Evolutionary conservation across 1,140 invertebrate genomes (phyloP), one percentile per base, ranked within the genome.

Genomic region (Triops longicaudatus): DNA sequence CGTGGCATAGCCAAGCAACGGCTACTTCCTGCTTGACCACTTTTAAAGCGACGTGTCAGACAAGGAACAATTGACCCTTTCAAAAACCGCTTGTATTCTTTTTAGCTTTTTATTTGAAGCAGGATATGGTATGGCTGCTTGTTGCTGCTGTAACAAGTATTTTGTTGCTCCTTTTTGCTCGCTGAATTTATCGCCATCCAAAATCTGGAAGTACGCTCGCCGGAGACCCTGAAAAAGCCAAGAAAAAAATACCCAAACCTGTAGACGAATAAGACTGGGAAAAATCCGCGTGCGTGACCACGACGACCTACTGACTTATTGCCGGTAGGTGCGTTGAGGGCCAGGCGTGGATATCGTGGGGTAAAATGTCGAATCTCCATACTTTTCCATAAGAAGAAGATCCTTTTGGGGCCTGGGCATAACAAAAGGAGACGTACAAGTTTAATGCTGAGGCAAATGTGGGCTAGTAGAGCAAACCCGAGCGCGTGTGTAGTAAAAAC

Each of bases 291-390:
- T 63, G 50, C 50, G 50, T 63, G 50, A 63, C 50, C 50, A 63
- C 17, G 50, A 63, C 50, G 50, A 63, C 50, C 50, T 63, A 63
- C 50, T 63, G 22, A 63, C 50, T n/a, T 63, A 63, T 63, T 63
- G n/a, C 50, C 50, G 14, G 14, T 5, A 63, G 50, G 50, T 63
- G 50, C 17, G 22, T 63, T 22, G 6, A 7, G 31, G 50, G 50
- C 50, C 50, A 63, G 50, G 50, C 50, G 50, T 63, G 50, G 50
- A 63, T 14, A 63, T 63, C 50, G 10, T 63, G 50, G 50, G 50
- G 50, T 63, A 63, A 63, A n/a, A 3, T 6, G 22, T 22, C n/a
- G 50, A 63, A n/a, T 63, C 50, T 63, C 50, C 22, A 63, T n/a
- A 22, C 50, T 63, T 37, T 37, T 63, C 14, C 50, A 22, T 63